These are phyloP conservation scores for Mormyrus lacerda DNA, from an alignment of 2,113 vertebrate species.

Conservation along the genomic window DNA sequence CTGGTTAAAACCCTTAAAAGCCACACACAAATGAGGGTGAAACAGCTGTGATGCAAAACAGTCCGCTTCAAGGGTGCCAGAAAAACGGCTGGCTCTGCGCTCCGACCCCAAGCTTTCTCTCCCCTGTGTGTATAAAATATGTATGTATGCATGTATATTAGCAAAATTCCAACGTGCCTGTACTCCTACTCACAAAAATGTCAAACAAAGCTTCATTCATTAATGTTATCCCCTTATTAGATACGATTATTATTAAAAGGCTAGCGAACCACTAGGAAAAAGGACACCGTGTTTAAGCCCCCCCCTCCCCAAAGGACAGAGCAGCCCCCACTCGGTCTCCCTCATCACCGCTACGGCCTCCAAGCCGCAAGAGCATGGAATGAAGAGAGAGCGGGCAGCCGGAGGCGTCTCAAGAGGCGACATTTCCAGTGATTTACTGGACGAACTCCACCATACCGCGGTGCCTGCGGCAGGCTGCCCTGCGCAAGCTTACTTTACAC, in stretches of 20 bases:
- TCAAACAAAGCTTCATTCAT: neutral
- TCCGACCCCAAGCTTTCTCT: neutral
- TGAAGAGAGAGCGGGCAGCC: neutral
- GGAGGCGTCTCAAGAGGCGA: neutral
- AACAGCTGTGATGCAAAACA: neutral
- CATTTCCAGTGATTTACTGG: neutral
- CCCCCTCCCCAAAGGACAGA: neutral
- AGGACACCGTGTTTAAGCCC: neutral
- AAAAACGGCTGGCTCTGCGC: neutral
- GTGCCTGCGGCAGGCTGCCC: neutral
- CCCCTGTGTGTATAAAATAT: neutral
- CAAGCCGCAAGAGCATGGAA: neutral
- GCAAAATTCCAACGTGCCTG: neutral
- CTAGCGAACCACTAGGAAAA: neutral
- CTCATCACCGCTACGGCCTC: neutral
- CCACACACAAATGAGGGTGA: neutral
- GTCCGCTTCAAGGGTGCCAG: neutral
- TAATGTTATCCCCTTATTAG: neutral
- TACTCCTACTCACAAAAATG: neutral
- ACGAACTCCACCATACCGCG: neutral
- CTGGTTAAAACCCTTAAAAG: neutral
- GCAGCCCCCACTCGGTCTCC: neutral
- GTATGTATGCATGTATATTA: neutral
- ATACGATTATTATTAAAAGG: neutral
- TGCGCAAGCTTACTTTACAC: neutral